Conservation (phyloP, 2,888 invertebrate species). For the Agrenia bidenticulata region DNA sequence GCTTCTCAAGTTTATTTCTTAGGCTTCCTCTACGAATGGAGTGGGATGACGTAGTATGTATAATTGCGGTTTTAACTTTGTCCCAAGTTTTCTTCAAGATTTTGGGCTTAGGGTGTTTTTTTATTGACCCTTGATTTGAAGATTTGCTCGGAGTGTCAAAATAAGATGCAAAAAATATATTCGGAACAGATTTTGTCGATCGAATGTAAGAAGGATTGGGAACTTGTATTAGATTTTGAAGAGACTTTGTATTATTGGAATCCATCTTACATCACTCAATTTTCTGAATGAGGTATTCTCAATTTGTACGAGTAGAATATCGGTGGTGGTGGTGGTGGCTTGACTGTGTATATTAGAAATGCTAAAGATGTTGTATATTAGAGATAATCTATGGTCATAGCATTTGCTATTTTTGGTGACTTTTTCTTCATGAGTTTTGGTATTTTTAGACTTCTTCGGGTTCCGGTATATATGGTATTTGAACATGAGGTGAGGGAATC, state of each 20-base stretch:
- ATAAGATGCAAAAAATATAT: conserved; percentile 14
- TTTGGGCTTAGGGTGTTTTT: conserved; percentile 29
- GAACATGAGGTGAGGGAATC: conserved; percentile 5
- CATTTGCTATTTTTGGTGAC: conserved; percentile 7
- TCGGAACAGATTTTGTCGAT: conserved; percentile 29
- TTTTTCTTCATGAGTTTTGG: conserved; percentile 2
- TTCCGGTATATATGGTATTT: conserved; percentile 5
- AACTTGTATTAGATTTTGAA: conserved; percentile 2
- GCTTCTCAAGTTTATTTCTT: conserved; percentile 13
- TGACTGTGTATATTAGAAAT: no score
- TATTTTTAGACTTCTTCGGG: conserved; percentile 10
- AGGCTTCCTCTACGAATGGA: conserved; percentile 26
- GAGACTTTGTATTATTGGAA: conserved; percentile 1
- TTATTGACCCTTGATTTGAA: neutral
- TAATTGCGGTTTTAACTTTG: conserved; percentile 48
- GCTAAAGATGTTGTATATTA: no score
- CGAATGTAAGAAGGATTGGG: neutral
- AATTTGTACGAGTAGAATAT: no score
- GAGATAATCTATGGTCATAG: no score
- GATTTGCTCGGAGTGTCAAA: neutral
- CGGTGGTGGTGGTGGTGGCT: no score
- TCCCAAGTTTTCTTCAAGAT: conserved; percentile 51
- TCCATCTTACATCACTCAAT: conserved; percentile 3
- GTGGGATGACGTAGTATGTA: conserved; percentile 29
- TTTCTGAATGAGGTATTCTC: no score